Evolutionary conservation across 2,113 vertebrate species (phyloP).

Genomic region (Corythaixoides concolor): DNA sequence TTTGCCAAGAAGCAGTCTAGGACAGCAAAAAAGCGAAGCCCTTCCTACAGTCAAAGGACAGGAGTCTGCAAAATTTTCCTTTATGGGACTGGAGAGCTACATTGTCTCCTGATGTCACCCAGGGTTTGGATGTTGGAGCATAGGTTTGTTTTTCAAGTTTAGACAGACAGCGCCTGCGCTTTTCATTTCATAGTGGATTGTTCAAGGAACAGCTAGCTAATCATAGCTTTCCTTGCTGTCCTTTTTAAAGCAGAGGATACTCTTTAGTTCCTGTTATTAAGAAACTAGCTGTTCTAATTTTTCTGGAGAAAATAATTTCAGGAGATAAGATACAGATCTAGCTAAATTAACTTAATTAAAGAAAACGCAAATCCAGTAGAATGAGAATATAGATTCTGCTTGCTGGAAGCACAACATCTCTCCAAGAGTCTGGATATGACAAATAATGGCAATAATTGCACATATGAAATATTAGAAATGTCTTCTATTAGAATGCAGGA

Average conservation of each 20-base stretch:
- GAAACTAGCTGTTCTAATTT: not conserved
- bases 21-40: not conserved
- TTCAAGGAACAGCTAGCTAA: not conserved
- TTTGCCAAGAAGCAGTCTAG: conserved; percentile 6
- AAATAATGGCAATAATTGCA: not conserved
- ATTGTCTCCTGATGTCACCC: not conserved
- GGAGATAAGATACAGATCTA: conserved; percentile 1
- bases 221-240: not conserved
- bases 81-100: not conserved
- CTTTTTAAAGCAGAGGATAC: not conserved
- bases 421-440: not conserved
- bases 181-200: not conserved
- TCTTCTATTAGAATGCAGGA: not conserved
- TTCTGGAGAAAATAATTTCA: conserved; percentile 5
- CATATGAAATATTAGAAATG: not conserved
- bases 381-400: not conserved
- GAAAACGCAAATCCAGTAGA: conserved; percentile 29
- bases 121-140: not conserved
- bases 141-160: not conserved
- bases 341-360: conserved; percentile 32
- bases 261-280: not conserved
- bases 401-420: not conserved
- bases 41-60: not conserved
- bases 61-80: not conserved
- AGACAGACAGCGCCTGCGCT: not conserved